A percentile compares a stretch with the other conserved stretches of the same genome.
These are phyloP conservation scores for Protomyctophum bolini DNA, from an alignment of 2,113 vertebrate species.

Conservation along the genomic window DNA sequence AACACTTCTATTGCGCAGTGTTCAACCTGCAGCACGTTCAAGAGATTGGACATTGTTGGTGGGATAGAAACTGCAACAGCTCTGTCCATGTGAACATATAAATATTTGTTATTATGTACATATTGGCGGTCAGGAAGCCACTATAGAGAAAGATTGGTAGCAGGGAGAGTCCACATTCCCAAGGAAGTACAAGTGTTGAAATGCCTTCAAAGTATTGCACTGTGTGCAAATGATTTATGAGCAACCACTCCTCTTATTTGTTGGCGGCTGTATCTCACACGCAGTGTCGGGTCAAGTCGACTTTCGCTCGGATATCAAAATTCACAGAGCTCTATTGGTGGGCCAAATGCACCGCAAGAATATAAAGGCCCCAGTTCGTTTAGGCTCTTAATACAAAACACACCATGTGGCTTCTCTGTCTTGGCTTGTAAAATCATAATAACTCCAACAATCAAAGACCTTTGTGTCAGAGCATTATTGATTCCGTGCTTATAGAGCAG, in stretches of 20 bases:
- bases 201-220: conserved; percentile 54
- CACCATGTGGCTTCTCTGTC: conserved; percentile 56
- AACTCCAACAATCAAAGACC: conserved; percentile 67
- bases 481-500: conserved; percentile 35
- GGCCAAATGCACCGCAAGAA: conserved; percentile 54
- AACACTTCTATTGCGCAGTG: conserved; percentile 38
- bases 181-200: conserved; percentile 72
- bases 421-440: conserved; percentile 66
- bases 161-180: conserved; percentile 49
- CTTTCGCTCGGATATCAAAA: conserved; percentile 51
- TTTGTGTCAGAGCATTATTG: conserved; percentile 53
- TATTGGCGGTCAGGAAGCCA: conserved; percentile 70
- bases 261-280: conserved; percentile 47
- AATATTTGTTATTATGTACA: conserved; percentile 74
- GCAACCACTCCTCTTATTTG: conserved; percentile 43
- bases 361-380: conserved; percentile 69
- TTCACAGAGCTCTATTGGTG: conserved; percentile 61
- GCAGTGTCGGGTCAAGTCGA: conserved; percentile 39
- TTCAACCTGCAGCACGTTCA: conserved; percentile 55
- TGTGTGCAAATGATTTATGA: conserved; percentile 64
- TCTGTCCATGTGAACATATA: conserved; percentile 73
- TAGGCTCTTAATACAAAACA: conserved; percentile 71
- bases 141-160: conserved; percentile 68
- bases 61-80: conserved; percentile 61
- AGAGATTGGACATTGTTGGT: conserved; percentile 68